phyloP scores from a whole-genome alignment of 2,888 invertebrate genomes.

The Acleris laterana region DNA sequence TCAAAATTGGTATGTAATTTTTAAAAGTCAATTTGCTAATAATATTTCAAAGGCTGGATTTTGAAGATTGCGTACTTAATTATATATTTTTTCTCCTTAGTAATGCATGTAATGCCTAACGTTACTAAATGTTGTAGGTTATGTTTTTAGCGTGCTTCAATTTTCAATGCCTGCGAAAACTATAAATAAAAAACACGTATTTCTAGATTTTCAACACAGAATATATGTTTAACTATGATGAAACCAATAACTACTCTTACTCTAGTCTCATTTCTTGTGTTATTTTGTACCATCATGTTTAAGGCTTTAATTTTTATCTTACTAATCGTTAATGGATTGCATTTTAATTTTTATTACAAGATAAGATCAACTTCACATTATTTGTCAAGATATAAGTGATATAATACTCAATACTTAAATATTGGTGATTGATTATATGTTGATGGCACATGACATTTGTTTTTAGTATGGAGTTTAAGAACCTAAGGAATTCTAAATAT shows the following conservation, averaged over 20 bases:
- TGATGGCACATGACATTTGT: too few relatives aligned
- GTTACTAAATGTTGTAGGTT: constrained; percentile 20
- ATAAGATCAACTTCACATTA: not conserved
- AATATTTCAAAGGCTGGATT: not conserved
- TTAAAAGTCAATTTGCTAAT: constrained; percentile 1
- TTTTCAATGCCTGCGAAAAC: not conserved
- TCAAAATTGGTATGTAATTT: constrained; percentile 72
- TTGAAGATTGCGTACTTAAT: not conserved
- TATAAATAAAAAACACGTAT: not conserved
- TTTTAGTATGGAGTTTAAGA: too few relatives aligned
- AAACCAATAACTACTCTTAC: too few relatives aligned
- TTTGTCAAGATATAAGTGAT: too few relatives aligned
- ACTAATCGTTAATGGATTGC: not conserved
- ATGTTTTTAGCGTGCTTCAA: constrained; percentile 13
- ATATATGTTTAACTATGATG: too few relatives aligned
- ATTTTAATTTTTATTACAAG: not conserved
- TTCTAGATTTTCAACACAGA: not conserved
- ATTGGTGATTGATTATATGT: too few relatives aligned
- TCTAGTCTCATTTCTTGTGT: not conserved
- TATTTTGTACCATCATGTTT: not conserved
- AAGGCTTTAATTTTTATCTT: not conserved
- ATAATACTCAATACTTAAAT: too few relatives aligned
- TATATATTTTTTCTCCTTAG: not conserved
- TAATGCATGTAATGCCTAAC: not conserved
- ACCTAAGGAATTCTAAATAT: too few relatives aligned